Conservation (phyloP, 2,888 invertebrate species). For the Ischnus inquisitorius region DNA sequence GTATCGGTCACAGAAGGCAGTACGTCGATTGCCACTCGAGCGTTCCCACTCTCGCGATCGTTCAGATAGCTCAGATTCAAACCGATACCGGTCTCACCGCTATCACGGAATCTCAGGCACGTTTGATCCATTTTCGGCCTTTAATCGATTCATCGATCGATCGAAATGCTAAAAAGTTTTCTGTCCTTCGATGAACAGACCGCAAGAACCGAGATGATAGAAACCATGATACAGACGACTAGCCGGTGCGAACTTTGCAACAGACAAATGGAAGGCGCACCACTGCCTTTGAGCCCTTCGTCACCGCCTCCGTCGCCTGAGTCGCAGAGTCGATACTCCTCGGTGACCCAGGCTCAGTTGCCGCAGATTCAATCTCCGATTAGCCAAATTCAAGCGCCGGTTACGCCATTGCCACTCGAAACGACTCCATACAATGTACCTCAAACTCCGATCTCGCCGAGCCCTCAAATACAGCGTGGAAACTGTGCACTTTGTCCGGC, state of each 20-base stretch:
- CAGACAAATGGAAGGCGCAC: slow-evolving; percentile 67
- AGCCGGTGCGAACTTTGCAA: slow-evolving; percentile 76
- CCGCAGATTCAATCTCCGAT: slow-evolving; percentile 19
- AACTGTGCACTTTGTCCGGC: slow-evolving; percentile 75
- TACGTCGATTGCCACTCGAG: slow-evolving; percentile 73
- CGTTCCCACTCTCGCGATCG: slow-evolving; percentile 61
- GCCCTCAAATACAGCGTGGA: slow-evolving; percentile 38
- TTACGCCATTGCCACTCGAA: background rate
- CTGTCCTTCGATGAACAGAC: slow-evolving; percentile 71
- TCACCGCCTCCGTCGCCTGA: slow-evolving; percentile 33
- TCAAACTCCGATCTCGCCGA: background rate
- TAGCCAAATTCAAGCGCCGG: background rate
- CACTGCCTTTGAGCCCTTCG: background rate
- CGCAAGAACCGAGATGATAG: slow-evolving; percentile 69
- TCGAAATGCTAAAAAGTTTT: background rate
- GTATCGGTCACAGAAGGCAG: slow-evolving; percentile 69
- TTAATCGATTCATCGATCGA: background rate
- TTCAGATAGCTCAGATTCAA: slow-evolving; percentile 72
- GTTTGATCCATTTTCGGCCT: background rate
- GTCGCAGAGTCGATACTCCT: slow-evolving; percentile 20
- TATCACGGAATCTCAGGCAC: slow-evolving; percentile 70
- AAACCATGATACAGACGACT: slow-evolving; percentile 76
- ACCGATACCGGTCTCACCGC: slow-evolving; percentile 68
- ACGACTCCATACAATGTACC: background rate
- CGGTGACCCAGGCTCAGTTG: slow-evolving; percentile 17